Percentiles rank a stretch among this genome's conserved stretches.
Evolutionary conservation across 2,888 invertebrate genomes (phyloP).

Genomic region (Leptinotarsa rubiginosa): DNA sequence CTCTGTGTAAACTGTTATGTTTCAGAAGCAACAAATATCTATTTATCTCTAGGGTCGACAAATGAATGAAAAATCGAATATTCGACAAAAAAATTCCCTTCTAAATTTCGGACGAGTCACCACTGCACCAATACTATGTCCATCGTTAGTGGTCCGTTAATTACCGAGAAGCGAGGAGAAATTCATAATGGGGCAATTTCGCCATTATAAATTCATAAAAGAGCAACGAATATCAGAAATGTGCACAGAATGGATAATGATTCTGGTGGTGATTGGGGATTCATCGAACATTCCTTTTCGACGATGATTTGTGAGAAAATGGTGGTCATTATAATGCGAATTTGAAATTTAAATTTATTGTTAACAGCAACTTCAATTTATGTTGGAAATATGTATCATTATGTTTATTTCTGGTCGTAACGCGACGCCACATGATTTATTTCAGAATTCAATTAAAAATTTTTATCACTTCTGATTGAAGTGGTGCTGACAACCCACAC

Average conservation of each 20-base stretch:
- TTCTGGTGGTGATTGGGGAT: conserved; percentile 21
- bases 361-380: conserved; percentile 5
- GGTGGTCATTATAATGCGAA: conserved; percentile 25
- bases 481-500: background rate
- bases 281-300: conserved; percentile 21
- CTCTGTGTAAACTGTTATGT: too few species aligned
- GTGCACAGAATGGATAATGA: conserved; percentile 23
- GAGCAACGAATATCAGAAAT: conserved; percentile 32
- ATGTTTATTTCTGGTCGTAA: conserved; percentile 1
- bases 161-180: conserved; percentile 21
- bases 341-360: conserved; percentile 21
- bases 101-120: background rate
- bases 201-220: conserved; percentile 29
- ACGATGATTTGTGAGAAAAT: conserved; percentile 29
- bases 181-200: conserved; percentile 31
- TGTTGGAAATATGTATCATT: conserved; percentile 11
- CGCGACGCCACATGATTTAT: background rate
- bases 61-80: too few species aligned
- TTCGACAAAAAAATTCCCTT: background rate
- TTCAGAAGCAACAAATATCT: too few species aligned
- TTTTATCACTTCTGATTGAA: background rate
- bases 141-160: conserved; percentile 24
- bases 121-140: background rate
- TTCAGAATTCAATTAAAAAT: background rate
- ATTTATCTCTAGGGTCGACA: too few species aligned